Conservation (phyloP, 2,113 vertebrate species). For the Capreolus pygargus region DNA sequence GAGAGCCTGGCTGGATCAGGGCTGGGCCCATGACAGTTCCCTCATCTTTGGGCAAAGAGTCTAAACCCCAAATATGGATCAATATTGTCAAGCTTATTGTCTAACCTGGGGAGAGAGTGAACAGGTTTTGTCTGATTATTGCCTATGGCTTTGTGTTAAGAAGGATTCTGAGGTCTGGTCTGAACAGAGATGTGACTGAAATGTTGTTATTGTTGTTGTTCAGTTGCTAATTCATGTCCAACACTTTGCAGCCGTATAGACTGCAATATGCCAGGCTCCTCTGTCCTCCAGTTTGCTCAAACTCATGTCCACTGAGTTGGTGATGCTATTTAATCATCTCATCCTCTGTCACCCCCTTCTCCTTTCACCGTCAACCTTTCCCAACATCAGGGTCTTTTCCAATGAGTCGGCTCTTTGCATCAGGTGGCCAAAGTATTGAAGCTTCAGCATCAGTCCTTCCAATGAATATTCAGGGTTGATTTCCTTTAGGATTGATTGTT, state of each 20-base stretch:
- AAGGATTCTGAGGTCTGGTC: not conserved
- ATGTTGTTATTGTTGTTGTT: not conserved
- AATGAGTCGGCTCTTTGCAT: not conserved
- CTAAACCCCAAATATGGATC: not conserved
- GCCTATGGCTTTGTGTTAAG: not conserved
- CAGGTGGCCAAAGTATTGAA: not conserved
- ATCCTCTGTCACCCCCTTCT: not conserved
- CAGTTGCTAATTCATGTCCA: not conserved
- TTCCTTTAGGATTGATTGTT: not conserved
- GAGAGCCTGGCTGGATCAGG: not conserved
- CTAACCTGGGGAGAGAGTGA: not conserved
- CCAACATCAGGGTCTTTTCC: not conserved
- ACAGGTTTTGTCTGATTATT: not conserved
- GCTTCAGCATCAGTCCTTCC: not conserved
- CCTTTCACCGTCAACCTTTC: not conserved
- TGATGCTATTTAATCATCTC: not conserved
- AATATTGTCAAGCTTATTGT: not conserved
- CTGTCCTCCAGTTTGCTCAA: not conserved
- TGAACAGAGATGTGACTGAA: not conserved
- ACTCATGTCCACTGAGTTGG: not conserved
- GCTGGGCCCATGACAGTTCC: accelerated
- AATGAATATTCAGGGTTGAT: not conserved
- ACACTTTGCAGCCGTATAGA: accelerated
- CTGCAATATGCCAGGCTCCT: not conserved
- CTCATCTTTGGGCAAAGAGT: not conserved